Evolutionary conservation across 2,888 invertebrate genomes (phyloP), one percentile per base, ranked within the genome.

Genomic region (Unio pictorum): DNA sequence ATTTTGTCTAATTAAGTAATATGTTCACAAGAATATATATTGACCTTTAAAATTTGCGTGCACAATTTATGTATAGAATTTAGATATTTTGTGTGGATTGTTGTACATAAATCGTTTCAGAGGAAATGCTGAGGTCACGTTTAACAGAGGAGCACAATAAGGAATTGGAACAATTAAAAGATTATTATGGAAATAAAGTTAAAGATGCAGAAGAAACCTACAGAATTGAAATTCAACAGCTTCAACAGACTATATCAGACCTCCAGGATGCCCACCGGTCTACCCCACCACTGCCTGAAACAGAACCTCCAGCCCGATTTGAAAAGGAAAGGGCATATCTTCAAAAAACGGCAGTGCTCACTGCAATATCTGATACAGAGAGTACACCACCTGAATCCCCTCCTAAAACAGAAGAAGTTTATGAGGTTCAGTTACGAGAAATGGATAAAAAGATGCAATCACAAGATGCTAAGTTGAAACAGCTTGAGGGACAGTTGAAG

Each of bases 311-410:
- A 64, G 69, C 63, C 65, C 66, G 62, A 15, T 55, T 72, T 15
- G 76, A 69, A 28, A 75, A 77, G 68, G 78, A 81, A 60, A 63
- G 76, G 17, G 79, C 82, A 45, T 81, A 84, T 70, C 74, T 81
- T n/a, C 68, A 81, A 54, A 75, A 73, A 34, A 81, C 80, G 5
- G 79, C 78, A n/a, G 75, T 68, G n/a, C 56, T 81, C 28, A 82
- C 83, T 23, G 79, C 72, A 0, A 74, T 81, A n/a, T 81, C 80
- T 20, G 82, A 84, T 67, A 76, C 74, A 45, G 81, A 80, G 23
- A 54, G 68, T 23, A 66, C 76, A 34, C 73, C 80, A 30, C 67
- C 69, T 18, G n/a, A 61, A 5, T 34, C 58, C 0, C 63, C 66
- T 56, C 34, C 57, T 34, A 55, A 28, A 15, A 69, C 55, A 58